phyloP scores from a whole-genome alignment of 2,797 vertebrate genomes.

The Lophotriccus pileatus region DNA sequence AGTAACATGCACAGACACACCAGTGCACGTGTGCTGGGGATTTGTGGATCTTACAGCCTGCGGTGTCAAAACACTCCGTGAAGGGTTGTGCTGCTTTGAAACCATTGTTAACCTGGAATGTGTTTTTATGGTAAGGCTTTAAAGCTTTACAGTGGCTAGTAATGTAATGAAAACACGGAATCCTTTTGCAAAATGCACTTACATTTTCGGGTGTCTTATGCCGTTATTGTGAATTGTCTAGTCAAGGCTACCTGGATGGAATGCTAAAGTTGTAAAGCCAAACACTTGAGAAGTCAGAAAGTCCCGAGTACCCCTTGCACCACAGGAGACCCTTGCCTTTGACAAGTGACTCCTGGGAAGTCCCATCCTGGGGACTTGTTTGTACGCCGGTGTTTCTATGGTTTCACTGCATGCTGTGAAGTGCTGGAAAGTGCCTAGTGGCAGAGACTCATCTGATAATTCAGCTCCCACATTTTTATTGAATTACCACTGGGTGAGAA shows the following conservation, averaged over 20 bases:
- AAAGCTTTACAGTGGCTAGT: background rate
- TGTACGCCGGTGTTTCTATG: background rate
- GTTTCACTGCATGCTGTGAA: background rate
- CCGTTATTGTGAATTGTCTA: background rate
- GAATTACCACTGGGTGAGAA: background rate
- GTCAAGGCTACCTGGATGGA: background rate
- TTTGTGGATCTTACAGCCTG: background rate
- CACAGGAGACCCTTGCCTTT: background rate
- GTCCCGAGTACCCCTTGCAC: background rate
- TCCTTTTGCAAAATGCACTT: background rate
- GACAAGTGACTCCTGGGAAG: background rate
- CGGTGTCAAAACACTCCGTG: background rate
- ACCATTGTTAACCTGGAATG: background rate
- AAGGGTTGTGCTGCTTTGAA: background rate
- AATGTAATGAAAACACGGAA: background rate
- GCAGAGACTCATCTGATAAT: background rate
- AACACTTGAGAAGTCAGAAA: background rate
- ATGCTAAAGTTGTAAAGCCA: background rate
- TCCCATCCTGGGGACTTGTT: background rate
- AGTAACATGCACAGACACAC: fast-evolving
- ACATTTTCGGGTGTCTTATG: fast-evolving
- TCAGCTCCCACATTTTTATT: background rate
- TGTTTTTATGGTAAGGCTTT: background rate
- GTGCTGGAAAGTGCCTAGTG: background rate
- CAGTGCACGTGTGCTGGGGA: fast-evolving